Evolutionary conservation across 1,140 invertebrate species (phyloP), one percentile per base, ranked within the genome.

Genomic region (Brachionus rotundiformis): DNA sequence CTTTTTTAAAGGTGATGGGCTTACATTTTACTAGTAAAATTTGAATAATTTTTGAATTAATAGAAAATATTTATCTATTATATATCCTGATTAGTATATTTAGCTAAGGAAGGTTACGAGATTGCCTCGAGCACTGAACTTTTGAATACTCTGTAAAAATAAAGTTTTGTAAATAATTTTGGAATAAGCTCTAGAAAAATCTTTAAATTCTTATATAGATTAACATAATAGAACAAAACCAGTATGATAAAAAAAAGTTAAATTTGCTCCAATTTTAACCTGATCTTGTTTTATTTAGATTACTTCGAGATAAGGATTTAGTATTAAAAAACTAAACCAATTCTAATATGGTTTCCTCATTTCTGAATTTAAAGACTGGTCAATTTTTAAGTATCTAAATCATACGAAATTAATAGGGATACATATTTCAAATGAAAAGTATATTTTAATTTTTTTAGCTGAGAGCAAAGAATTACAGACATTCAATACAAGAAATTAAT

Each of bases 271-370:
- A 54, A 54, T 54, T 54, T 54, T 54, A 23, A 19, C 47, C 19
- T 54, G 47, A 54, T 16, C 19, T 54, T 54, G n/a, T 54, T 54
- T 54, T 54, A 54, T 54, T 54, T 54, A 19, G 47, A 54, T 54
- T 54, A 54, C n/a, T 54, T 1, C 47, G 19, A 54, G 47, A 54
- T 54, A 19, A 54, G 23, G 7, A 19, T 8, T 54, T 19, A 54
- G 4, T 19, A 54, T 54, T n/a, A n/a, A n/a, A 19, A 7, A 54
- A 19, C 5, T 19, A 8, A 54, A 16, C 16, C 47, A 54, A 54
- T 3, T 54, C 23, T 8, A 19, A 8, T 54, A 23, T 19, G 47
- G 47, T 16, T 19, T 54, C 47, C 19, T 54, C 5, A 54, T 5
- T 54, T 16, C 47, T 54, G 16, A 19, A 19, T 54, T 54, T 54